Base-by-base conservation (phyloP, 1,140 invertebrate genomes). In the Brachionus rotundiformis region DNA sequence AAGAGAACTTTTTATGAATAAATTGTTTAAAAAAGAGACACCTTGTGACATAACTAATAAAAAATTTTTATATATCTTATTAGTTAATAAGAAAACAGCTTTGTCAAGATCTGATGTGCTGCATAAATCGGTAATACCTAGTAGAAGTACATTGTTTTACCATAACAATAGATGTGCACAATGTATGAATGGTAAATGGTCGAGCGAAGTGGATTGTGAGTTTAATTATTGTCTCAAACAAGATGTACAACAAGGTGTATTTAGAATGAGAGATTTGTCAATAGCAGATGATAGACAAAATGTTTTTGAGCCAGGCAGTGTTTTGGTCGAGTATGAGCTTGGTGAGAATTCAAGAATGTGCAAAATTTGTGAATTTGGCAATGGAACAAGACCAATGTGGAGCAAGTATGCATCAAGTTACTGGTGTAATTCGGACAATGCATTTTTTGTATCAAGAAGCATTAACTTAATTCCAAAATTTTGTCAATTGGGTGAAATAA, bases 271-370 rank as follows among this genome's bases (percentile, higher is more conserved):
- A 31, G 76, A 63, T 54, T 39, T 31, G 11, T 36, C 44, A 1
- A 6, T 39, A 0, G 23, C 29, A 3, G 23, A 54, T 59, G 36
- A 73, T 11, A 19, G 10, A 44, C 76, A 79, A n/a, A 79, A 79
- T 59, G 11, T 79, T 10, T 79, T 79, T 31, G 47, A 79, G 29
- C 76, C 59, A 11, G 59, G 59, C 10, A 39, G 44, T 36, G 76
- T 63, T 13, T 4, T 54, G 6, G 47, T 63, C 4, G 47, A 39
- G 7, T 79, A 59, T 16, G 23, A 41, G n/a, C 16, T 79, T 19
- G 41, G n/a, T 59, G 76, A 79, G 10, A 79, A 13, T 25, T 59
- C 47, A 33, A 59, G 23, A 19, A 19, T 54, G 19, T 79, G 76
- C 13, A 54, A 27, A 16, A 33, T 59, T 8, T 79, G 76, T 79